Evolutionary conservation across 2,113 vertebrate species (phyloP), one percentile per base, ranked within the genome.

Genomic region (Cryptotis parvus): DNA sequence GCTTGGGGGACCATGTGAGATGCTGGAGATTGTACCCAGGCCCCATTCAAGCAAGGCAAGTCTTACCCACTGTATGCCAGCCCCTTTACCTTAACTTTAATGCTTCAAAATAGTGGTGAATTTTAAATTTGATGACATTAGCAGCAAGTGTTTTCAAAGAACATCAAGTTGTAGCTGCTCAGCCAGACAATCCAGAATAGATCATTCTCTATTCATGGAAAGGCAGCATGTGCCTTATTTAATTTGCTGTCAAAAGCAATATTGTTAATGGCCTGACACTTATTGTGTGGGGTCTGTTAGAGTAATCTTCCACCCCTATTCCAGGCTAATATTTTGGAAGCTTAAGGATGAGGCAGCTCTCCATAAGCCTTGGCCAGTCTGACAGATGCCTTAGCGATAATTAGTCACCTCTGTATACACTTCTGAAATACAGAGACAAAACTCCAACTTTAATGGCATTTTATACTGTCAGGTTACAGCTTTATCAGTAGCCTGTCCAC

Each of bases 401-500:
- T 77, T 92, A 90, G 76, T 45, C 3, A 4, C 3, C 9, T 96
- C 94, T 70, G 92, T 58, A 41, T 80, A 90, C 41, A 18, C 74
- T 96, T 49, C 87, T 90, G 80, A 81, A 84, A 29, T 84, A 91
- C 95, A 86, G 93, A 89, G 92, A 90, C 91, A 70, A 88, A 92
- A 91, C 86, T 88, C 79, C 8, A 2, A 94, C 65, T 77, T 89
- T 63, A 93, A 91, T 5, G 52, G 78, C 72, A 73, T 89, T 96
- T 78, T 88, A 52, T 81, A 73, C 39, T 78, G 29, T 96, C 84
- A 80, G n/a, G 61, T 55, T 2, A 3, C 93, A 88, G 72, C 18
- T 16, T 90, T 79, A 77, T 96, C 94, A 96, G 95, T 66, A 90
- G 94, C 92, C 92, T 76, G 41, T 95, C 92, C 92, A 87, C 4